Conservation (phyloP, 2,888 invertebrate species). For the Lithodes maja region DNA sequence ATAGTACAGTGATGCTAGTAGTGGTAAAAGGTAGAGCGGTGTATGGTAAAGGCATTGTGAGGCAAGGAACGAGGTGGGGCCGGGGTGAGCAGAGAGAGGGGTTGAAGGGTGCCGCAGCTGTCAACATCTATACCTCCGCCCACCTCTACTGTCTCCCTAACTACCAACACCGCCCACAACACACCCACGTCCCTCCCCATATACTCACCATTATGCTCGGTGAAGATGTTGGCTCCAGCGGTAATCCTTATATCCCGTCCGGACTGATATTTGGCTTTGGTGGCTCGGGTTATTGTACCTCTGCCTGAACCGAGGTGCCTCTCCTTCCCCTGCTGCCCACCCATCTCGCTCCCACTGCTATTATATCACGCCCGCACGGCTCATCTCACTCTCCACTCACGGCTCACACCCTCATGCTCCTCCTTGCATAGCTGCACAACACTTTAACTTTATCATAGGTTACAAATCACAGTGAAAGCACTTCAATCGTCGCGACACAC, state of each 20-base stretch:
- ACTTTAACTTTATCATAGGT: slow-evolving; percentile 23
- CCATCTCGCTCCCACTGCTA: slow-evolving; percentile 47
- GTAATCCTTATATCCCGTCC: slow-evolving; percentile 84
- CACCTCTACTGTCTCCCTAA: neutral
- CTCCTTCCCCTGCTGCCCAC: slow-evolving; percentile 59
- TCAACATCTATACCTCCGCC: slow-evolving; percentile 25
- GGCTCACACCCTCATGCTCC: slow-evolving; percentile 38
- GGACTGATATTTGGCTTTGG: slow-evolving; percentile 72
- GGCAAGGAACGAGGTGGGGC: neutral
- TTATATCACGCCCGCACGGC: slow-evolving; percentile 35
- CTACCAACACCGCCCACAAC: neutral
- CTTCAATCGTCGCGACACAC: slow-evolving; percentile 19
- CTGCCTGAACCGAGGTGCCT: slow-evolving; percentile 64
- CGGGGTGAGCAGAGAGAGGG: neutral
- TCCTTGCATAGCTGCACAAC: slow-evolving; percentile 25
- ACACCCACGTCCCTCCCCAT: neutral
- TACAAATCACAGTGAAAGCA: slow-evolving; percentile 32
- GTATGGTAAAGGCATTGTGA: neutral
- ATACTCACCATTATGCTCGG: slow-evolving; percentile 93
- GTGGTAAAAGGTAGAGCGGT: neutral
- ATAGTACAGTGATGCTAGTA: neutral
- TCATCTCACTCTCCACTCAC: slow-evolving; percentile 34
- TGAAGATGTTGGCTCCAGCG: slow-evolving; percentile 93
- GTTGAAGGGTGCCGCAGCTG: slow-evolving; percentile 31
- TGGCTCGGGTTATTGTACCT: slow-evolving; percentile 67